Conservation (phyloP, 2,113 vertebrate species). For the Uria lomvia region DNA sequence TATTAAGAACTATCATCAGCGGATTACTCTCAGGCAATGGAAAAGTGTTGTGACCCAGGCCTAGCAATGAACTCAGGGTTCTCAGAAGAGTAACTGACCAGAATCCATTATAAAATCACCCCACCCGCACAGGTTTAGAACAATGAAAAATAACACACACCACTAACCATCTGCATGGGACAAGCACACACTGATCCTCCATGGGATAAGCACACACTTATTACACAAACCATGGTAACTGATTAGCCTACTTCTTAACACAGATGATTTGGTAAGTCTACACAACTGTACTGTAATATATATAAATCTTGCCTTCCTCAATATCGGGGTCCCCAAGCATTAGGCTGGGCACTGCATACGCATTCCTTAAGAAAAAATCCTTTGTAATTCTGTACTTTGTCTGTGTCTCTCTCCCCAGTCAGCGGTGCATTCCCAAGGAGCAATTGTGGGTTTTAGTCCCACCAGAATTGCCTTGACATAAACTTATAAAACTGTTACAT, state of each 20-base stretch:
- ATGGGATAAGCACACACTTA: not conserved
- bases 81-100: not conserved
- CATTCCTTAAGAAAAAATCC: not conserved
- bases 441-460: not conserved
- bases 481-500: not conserved
- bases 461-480: not conserved
- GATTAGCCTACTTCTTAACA: not conserved
- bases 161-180: accelerated
- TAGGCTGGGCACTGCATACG: not conserved
- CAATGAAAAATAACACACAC: not conserved
- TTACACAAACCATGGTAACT: not conserved
- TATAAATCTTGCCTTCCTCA: not conserved
- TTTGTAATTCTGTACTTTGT: not conserved
- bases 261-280: not conserved
- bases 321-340: not conserved
- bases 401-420: not conserved
- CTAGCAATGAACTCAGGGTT: not conserved
- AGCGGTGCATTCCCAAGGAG: not conserved
- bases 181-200: not conserved
- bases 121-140: not conserved
- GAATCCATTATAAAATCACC: not conserved
- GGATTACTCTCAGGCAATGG: not conserved
- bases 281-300: not conserved
- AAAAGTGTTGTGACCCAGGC: not conserved
- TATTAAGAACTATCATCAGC: not conserved